Evolutionary conservation across 2,113 vertebrate genomes (phyloP), one percentile per base, ranked within the genome.

Genomic region (Ceyx cyanopectus): DNA sequence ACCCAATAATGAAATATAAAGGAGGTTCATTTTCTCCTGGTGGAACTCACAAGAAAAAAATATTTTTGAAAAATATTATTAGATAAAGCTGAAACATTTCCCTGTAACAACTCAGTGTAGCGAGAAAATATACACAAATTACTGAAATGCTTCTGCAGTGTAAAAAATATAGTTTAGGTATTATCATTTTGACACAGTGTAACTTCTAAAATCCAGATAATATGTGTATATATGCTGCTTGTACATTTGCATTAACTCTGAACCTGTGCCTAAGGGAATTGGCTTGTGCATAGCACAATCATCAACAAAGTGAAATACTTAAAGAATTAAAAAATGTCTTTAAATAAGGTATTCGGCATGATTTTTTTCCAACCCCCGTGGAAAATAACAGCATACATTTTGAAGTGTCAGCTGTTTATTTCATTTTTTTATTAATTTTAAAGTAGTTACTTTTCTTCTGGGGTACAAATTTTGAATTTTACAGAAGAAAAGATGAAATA

Each of bases 1-100:
- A 80, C 72, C 75, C 68, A 83, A 15, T 54, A 81, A 81, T 26
- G 43, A 96, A 95, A 76, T 83, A 77, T 10, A 77, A 80, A 90
- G 34, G 14, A 79, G 23, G 45, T 93, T 67, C 15, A 58, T 92
- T 74, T 83, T 92, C 41, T 62, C 14, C 18, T 63, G 27, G 2
- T 62, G 21, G 21, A 80, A 79, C 32, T 37, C 60, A 16, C 8
- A 86, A 86, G 34, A 69, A 68, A 29, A 58, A 43, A 9, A 20
- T 56, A 6, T 23, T 60, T 34, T 68, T 41, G 29, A 46, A 63
- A 74, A 58, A 12, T 37, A 6, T 53, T 14, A 27, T 78, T 60
- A 72, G 37, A 30, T 87, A 78, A 87, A 81, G 51, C 17, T 23
- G 13, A 84, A 84, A 12, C 2, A n/a, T 65, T 68, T 76, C 9